A percentile compares a stretch with the other conserved stretches of the same genome.
Evolutionary conservation across 2,888 invertebrate species (phyloP).

Genomic region (Schizotus pectinicornis): DNA sequence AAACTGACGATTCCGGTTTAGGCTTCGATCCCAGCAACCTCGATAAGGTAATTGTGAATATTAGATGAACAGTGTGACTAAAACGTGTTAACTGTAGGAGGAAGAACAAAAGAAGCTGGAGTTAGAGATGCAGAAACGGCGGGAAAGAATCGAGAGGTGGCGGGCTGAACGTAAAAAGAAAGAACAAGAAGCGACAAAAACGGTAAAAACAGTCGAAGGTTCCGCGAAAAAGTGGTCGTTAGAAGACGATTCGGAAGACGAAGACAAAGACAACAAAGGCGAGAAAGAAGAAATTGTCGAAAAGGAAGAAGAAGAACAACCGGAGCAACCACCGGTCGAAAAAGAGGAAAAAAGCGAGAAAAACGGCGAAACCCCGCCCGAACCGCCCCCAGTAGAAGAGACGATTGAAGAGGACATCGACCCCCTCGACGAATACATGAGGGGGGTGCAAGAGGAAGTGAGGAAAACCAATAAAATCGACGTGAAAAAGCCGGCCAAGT

Average conservation of each 20-base stretch:
- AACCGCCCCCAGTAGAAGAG: slow-evolving; percentile 43
- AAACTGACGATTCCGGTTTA: slow-evolving; percentile 64
- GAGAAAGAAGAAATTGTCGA: slow-evolving; percentile 43
- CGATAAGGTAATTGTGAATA: too few relatives aligned
- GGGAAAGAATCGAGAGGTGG: slow-evolving; percentile 96
- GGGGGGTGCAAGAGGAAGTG: slow-evolving; percentile 81
- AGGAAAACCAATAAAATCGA: slow-evolving; percentile 79
- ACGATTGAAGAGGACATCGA: slow-evolving; percentile 83
- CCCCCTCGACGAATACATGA: slow-evolving; percentile 98
- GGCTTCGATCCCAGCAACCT: slow-evolving; percentile 77
- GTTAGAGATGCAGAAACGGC: slow-evolving; percentile 92
- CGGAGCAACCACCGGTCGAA: neutral
- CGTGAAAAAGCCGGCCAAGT: slow-evolving; percentile 61
- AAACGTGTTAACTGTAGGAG: slow-evolving; percentile 75
- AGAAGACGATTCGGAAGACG: slow-evolving; percentile 95
- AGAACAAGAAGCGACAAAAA: slow-evolving; percentile 81
- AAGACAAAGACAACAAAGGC: slow-evolving; percentile 63
- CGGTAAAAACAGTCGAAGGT: slow-evolving; percentile 36
- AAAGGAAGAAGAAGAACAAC: slow-evolving; percentile 35
- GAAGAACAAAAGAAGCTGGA: slow-evolving; percentile 90
- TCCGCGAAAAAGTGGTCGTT: slow-evolving; percentile 89
- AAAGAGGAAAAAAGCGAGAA: slow-evolving; percentile 39
- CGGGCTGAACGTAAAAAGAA: slow-evolving; percentile 90
- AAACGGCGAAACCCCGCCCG: slow-evolving; percentile 63
- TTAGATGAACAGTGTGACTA: too few relatives aligned